Evolutionary conservation across 2,888 invertebrate genomes (phyloP).

Genomic region (Cabera pusaria): DNA sequence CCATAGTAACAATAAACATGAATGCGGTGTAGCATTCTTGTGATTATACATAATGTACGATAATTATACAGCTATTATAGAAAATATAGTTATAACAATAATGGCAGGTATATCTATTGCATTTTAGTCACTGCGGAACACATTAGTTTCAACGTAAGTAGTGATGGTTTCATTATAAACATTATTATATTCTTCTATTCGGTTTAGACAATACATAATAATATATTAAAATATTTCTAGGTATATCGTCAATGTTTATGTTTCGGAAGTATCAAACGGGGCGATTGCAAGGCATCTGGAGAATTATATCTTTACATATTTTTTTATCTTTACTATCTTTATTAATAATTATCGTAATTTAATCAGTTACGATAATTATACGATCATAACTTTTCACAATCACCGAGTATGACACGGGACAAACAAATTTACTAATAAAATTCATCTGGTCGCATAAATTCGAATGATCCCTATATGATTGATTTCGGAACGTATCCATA

Average conservation of each 20-base stretch:
- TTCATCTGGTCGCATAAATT: conserved; percentile 18
- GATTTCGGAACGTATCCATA: conserved; percentile 7
- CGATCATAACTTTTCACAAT: conserved; percentile 1
- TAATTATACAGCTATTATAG: conserved; percentile 26
- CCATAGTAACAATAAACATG: conserved; percentile 4
- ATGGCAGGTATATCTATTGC: conserved; percentile 67
- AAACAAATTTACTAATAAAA: conserved; percentile 6
- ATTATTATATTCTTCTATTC: conserved; percentile 18
- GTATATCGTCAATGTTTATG: conserved; percentile 4
- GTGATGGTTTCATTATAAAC: conserved; percentile 21
- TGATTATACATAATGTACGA: conserved; percentile 18
- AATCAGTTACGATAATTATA: no score
- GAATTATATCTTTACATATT: neutral
- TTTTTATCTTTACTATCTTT: no score
- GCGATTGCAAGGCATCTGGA: neutral
- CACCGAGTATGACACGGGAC: conserved; percentile 7
- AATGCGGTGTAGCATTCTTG: conserved; percentile 12
- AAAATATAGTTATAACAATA: conserved; percentile 43
- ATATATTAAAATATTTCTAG: conserved; percentile 8
- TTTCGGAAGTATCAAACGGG: conserved; percentile 5
- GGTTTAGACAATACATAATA: conserved; percentile 15
- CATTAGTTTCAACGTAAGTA: conserved; percentile 53
- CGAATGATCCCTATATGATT: conserved; percentile 24
- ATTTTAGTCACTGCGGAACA: conserved; percentile 69
- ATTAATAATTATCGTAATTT: no score